Base-by-base conservation (phyloP, 2,113 vertebrate species). In the Acanthochromis polyacanthus region DNA sequence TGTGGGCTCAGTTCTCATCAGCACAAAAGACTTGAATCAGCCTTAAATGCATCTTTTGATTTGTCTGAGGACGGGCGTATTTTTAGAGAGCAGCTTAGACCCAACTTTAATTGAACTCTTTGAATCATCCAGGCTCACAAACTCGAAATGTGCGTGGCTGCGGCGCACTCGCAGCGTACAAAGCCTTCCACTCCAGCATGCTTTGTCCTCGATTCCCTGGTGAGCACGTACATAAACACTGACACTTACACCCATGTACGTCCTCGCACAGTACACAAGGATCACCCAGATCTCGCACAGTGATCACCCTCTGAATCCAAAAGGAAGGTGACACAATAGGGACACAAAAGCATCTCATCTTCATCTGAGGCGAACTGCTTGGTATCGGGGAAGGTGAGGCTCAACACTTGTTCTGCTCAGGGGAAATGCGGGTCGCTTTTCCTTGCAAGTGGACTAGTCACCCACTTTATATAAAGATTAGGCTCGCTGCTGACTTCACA, bases 251-350 rank as follows among this genome's bases (percentile, higher is more conserved):
- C 69, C 57, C 30, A 25, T 3, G 15, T 56, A 17, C 62, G 17
- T 45, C 30, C 45, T 32, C 14, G 16, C 63, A 15, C 58, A 46
- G 59, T 38, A 40, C 65, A 25, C 23, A 16, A 60, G 40, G 72
- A 80, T 71, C 66, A 32, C 75, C 32, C 65, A 43, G 65, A 74
- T 78, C 60, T 56, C 79, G 57, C 75, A 38, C 69, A 62, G 58
- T 20, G 80, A 91, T 88, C 89, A 80, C 78, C 52, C 78, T 68
- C 73, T 25, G 40, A 72, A 78, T 67, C 90, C 86, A 74, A 89
- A 89, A 82, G 82, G 75, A 88, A 88, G 82, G 82, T 85, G 92
- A 94, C 91, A 92, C 89, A 92, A 92, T 87, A 86, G 81, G 91
- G 89, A 83, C 92, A 91, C 65, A 76, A 72, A 85, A 71, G 79